Base-by-base conservation (phyloP, 2,888 invertebrate genomes). In the Parapristionchus giblindavisi region DNA sequence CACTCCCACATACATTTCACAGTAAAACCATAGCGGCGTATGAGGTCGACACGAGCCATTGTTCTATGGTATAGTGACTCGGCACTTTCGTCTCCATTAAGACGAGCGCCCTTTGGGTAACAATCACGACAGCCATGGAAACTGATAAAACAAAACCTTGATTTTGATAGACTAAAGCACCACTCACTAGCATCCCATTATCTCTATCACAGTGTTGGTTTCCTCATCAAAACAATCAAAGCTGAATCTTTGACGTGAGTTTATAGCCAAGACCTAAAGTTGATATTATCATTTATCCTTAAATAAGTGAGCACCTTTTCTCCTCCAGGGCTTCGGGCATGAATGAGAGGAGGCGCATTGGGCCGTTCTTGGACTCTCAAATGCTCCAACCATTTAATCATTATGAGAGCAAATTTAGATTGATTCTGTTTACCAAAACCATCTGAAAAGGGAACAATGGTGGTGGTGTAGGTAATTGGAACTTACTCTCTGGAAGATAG, bases 231-330 rank as follows among this genome's bases (percentile, higher is more conserved):
- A 58, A 27, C 34, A 58, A 14, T 58, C 58, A 3, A 58, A 32
- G 5, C 34, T 34, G 17, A 58, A 58, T 8, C 1, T 11, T 4
- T 58, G 58, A 0, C 14, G 2, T 4, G 3, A 5, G 29, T 29
- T 1, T 56, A 1, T 56, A 2, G n/a, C n/a, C 3, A 29, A 56
- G 29, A 3, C 2, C 14, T 29, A 14, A 27, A 2, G 2, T 14
- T 14, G n/a, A n/a, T 4, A n/a, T n/a, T n/a, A n/a, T n/a, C n/a
- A n/a, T n/a, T n/a, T n/a, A n/a, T n/a, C n/a, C n/a, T n/a, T n/a
- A n/a, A n/a, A n/a, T n/a, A n/a, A n/a, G n/a, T n/a, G n/a, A n/a
- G 2, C 21, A 58, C 58, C 58, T 34, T 58, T 11, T 58, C 58
- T 58, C 58, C 58, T 6, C 2, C 21, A 1, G 58, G 58, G n/a